phyloP scores from a whole-genome alignment of 2,113 vertebrate species.

The Aspidoscelis tigris region DNA sequence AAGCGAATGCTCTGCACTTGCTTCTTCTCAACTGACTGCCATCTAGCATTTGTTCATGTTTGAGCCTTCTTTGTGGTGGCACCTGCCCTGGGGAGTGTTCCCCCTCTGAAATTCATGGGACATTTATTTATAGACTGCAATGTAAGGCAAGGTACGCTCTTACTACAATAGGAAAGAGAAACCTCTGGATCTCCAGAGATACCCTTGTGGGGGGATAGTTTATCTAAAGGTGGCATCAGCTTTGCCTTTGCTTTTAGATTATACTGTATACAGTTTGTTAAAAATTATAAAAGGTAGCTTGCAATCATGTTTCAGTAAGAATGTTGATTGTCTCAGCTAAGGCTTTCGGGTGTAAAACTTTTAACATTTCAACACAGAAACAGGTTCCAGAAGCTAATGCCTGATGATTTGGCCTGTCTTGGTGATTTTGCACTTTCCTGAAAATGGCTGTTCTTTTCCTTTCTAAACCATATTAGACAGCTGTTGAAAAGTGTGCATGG shows the following conservation, averaged over 20 bases:
- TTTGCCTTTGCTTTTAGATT: neutral
- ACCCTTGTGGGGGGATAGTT: too few species aligned
- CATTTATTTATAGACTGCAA: too few species aligned
- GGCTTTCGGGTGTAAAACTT: neutral
- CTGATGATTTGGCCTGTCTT: neutral
- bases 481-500: neutral
- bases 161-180: neutral
- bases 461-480: neutral
- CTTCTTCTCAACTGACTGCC: neutral
- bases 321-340: neutral
- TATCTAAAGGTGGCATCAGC: neutral
- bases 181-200: neutral
- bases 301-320: neutral
- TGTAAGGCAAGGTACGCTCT: neutral
- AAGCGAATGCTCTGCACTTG: neutral
- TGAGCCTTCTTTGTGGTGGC: too few species aligned
- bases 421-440: neutral
- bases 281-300: neutral
- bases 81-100: too few species aligned
- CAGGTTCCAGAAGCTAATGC: neutral
- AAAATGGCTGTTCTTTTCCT: neutral
- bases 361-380: neutral
- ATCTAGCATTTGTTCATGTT: too few species aligned
- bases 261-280: neutral
- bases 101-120: too few species aligned